These are phyloP conservation scores for Chloropsis hardwickii DNA, from an alignment of 2,113 vertebrate genomes.

Conservation along the genomic window DNA sequence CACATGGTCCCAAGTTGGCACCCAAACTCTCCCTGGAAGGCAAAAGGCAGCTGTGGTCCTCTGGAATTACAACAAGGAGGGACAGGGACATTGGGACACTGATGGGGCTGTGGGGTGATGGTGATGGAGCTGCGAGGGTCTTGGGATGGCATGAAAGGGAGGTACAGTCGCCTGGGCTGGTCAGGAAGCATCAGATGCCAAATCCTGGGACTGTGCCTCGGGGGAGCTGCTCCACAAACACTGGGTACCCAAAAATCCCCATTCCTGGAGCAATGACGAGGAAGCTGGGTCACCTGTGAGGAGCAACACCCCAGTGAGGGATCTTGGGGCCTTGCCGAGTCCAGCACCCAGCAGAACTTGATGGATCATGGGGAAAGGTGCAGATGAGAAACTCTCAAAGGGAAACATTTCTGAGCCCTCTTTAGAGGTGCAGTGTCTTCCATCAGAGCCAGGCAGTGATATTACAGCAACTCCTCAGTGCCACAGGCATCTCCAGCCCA, in stretches of 20 bases:
- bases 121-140: neutral
- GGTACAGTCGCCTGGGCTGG: neutral
- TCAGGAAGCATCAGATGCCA: neutral
- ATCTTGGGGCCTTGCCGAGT: fast-evolving
- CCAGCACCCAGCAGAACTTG: neutral
- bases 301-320: neutral
- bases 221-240: neutral
- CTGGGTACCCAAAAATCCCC: neutral
- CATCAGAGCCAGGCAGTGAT: neutral
- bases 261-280: neutral
- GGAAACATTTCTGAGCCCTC: neutral
- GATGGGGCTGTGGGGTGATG: neutral
- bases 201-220: neutral
- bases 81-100: neutral
- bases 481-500: neutral
- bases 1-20: neutral
- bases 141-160: neutral
- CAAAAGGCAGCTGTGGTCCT: neutral
- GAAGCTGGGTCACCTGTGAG: neutral
- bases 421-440: neutral
- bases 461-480: neutral
- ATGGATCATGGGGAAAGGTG: neutral
- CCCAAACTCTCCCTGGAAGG: neutral
- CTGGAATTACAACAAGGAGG: neutral
- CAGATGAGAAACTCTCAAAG: neutral